A percentile compares a stretch with the other conserved stretches of the same genome.
phyloP scores from a whole-genome alignment of 1,140 invertebrate species.

The Nasonia giraulti region DNA sequence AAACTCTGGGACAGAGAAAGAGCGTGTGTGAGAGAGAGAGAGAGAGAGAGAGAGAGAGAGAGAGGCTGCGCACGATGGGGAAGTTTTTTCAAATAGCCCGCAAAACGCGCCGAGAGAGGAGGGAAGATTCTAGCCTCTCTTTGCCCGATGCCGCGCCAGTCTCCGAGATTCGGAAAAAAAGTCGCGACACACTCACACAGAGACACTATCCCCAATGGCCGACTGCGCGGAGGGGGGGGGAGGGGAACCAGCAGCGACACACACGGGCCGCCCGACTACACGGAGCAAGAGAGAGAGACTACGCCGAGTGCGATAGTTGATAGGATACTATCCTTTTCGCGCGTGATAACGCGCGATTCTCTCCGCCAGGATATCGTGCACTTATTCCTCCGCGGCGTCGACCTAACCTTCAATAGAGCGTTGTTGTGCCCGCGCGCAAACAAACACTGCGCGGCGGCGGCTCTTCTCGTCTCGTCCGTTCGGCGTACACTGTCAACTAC shows the following conservation, averaged over 20 bases:
- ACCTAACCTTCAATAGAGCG: background rate
- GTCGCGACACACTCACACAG: background rate
- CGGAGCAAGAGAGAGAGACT: too few species aligned
- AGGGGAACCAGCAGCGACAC: background rate
- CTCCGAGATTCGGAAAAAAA: background rate
- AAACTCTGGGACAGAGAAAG: too few species aligned
- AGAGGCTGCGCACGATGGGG: too few species aligned
- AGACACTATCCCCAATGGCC: background rate
- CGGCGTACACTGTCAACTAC: background rate
- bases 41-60: too few species aligned
- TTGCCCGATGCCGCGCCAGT: background rate
- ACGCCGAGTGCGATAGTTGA: too few species aligned
- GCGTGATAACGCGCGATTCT: too few species aligned
- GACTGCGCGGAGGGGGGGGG: background rate
- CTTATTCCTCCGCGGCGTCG: too few species aligned
- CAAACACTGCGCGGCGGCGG: background rate
- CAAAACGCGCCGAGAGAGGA: background rate
- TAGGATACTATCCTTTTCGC: too few species aligned
- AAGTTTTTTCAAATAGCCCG: constrained; percentile 40
- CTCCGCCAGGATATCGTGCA: too few species aligned
- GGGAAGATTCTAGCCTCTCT: background rate
- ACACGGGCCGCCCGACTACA: background rate
- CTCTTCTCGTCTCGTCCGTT: background rate
- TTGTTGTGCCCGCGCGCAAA: background rate
- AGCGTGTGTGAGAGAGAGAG: too few species aligned